Conservation (phyloP, 2,888 invertebrate species). For the Catocala fraxini region DNA sequence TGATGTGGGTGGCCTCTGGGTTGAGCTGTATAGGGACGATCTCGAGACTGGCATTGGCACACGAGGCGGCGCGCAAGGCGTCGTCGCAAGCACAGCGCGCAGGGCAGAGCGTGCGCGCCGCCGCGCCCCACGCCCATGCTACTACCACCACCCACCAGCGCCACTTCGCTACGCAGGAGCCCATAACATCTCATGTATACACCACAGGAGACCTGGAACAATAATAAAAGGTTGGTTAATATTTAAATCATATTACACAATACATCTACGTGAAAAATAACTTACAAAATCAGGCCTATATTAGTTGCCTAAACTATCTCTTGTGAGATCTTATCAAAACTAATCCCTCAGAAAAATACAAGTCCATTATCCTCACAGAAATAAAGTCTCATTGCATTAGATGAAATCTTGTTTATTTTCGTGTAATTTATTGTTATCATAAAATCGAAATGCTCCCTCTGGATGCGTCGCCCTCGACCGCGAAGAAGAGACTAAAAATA, state of each 20-base stretch:
- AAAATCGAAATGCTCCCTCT: constrained; percentile 69
- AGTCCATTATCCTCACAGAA: constrained; percentile 40
- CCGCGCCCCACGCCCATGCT: constrained; percentile 85
- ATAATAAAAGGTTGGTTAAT: constrained; percentile 32
- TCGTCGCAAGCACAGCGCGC: constrained; percentile 94
- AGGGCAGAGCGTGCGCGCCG: constrained; percentile 91
- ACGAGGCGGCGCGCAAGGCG: constrained; percentile 91
- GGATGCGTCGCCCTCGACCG: constrained; percentile 62
- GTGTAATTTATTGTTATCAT: constrained; percentile 77
- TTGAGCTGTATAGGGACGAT: constrained; percentile 96
- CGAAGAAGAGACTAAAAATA: constrained; percentile 74
- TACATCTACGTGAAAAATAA: neutral
- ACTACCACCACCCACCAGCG: constrained; percentile 86
- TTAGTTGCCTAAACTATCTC: constrained; percentile 20
- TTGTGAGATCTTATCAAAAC: constrained; percentile 3
- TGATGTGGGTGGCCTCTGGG: constrained; percentile 94
- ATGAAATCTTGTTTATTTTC: constrained; percentile 74
- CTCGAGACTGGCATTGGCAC: constrained; percentile 93
- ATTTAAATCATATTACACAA: too few relatives aligned
- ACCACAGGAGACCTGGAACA: constrained; percentile 77
- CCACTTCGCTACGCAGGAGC: constrained; percentile 84
- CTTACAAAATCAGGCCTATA: constrained; percentile 5
- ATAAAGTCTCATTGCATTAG: constrained; percentile 67
- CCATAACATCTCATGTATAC: constrained; percentile 87
- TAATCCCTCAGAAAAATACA: constrained; percentile 39